These are phyloP conservation scores for Saguinus midas DNA, from an alignment of 2,113 vertebrate genomes.

Conservation along the genomic window DNA sequence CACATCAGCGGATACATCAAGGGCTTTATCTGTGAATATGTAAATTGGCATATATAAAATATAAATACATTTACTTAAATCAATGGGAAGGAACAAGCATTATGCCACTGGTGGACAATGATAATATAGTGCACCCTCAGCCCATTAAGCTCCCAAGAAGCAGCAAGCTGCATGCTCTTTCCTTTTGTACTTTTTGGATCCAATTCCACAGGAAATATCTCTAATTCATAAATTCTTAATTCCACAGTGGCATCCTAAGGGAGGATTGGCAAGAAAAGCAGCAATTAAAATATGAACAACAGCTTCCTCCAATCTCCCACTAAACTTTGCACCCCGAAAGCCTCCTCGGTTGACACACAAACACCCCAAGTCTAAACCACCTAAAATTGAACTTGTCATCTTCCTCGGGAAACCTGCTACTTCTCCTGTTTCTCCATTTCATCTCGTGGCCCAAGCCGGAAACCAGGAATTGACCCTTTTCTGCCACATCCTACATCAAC, in stretches of 20 bases:
- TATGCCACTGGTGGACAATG: not conserved
- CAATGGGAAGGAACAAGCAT: not conserved
- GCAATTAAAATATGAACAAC: not conserved
- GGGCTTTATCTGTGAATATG: not conserved
- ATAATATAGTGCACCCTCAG: not conserved
- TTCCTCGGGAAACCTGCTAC: not conserved
- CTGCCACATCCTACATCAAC: too few species aligned
- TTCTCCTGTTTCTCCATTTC: not conserved
- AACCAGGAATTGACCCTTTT: not conserved
- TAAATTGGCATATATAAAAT: not conserved
- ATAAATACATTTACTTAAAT: not conserved
- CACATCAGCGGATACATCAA: not conserved
- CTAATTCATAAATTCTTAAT: not conserved
- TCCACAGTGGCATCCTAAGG: not conserved
- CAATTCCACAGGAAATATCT: constrained; percentile 18
- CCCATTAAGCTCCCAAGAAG: not conserved
- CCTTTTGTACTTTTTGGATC: not conserved
- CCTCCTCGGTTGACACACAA: not conserved
- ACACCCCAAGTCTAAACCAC: not conserved
- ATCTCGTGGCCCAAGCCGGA: not conserved
- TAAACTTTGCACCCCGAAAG: not conserved
- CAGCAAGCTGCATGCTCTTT: not conserved
- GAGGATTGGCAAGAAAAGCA: not conserved
- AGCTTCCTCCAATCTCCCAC: not conserved
- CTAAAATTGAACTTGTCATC: not conserved